Percentiles rank a stretch among this genome's conserved stretches.
Evolutionary conservation across 2,888 invertebrate genomes (phyloP).

Genomic region (Tuberolachnus salignus): DNA sequence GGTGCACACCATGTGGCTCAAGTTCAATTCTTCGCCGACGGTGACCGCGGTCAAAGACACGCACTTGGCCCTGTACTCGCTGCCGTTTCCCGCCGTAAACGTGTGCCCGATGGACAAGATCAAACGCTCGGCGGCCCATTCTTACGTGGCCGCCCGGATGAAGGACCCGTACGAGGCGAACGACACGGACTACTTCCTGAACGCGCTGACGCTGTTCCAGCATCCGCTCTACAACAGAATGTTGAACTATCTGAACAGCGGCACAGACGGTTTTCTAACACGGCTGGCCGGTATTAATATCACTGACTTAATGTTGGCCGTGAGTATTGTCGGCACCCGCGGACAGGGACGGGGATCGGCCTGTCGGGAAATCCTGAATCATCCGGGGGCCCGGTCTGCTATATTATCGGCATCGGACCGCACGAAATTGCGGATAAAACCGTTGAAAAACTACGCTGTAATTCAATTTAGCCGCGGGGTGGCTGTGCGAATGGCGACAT

Average conservation of each 20-base stretch:
- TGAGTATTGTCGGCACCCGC: constrained; percentile 42
- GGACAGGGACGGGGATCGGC: too few relatives aligned
- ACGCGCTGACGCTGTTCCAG: constrained; percentile 59
- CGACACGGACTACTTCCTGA: constrained; percentile 58
- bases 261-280: constrained; percentile 56
- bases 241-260: constrained; percentile 57
- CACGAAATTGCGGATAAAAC: too few relatives aligned
- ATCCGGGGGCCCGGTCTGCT: too few relatives aligned
- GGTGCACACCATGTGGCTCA: constrained; percentile 59
- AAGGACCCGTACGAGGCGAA: constrained; percentile 54
- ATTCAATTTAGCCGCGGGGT: too few relatives aligned
- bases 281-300: constrained; percentile 58
- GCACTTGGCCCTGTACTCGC: constrained; percentile 59
- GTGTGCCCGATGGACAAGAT: constrained; percentile 60
- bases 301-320: constrained; percentile 60
- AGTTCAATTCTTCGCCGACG: constrained; percentile 60
- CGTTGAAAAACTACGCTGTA: too few relatives aligned
- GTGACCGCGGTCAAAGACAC: constrained; percentile 60
- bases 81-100: constrained; percentile 61
- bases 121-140: constrained; percentile 58
- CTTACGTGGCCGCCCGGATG: constrained; percentile 57
- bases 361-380: too few relatives aligned
- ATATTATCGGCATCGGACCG: too few relatives aligned
- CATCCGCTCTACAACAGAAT: constrained; percentile 59
- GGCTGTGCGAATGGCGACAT: too few relatives aligned